Base-by-base conservation (phyloP, 2,113 vertebrate genomes). In the Eleginops maclovinus region DNA sequence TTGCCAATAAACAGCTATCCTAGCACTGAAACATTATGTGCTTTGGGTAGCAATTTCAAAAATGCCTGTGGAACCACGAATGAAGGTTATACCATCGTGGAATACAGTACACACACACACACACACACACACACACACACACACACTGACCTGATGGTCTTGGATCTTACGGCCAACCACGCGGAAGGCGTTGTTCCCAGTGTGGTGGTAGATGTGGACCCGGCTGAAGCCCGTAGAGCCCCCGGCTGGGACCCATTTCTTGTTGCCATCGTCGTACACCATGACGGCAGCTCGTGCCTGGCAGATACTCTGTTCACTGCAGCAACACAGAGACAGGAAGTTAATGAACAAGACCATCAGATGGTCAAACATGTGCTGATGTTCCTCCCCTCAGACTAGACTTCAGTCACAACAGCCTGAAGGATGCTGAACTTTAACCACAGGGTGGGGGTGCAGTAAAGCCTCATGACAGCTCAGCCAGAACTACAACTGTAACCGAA, bases 121-220 rank as follows among this genome's bases (percentile, higher is more conserved):
- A 36, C 31, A 36, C 31, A 36, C 31, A 36, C 31, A 36, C 31
- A 36, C 31, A 36, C 31, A 36, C 31, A 36, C 31, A 36, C 31
- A 31, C 15, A 3, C 60, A 87, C 94, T 95, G 84, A 99, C 98
- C 96, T 99, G 98, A 91, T 99, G 98, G 93, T 99, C 97, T 87
- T 99, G 98, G 91, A 99, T 99, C 92, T 99, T 99, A 77, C 98
- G 96, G 72, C 98, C 98, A 84, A 99, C 98, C 61, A 99, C 98
- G 75, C 97, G 92, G 95, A 99, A 99, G 0, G 98, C 97, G 74
- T 99, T 99, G 95, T 97, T 99, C 89, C 98, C 98, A 4, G 98
- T 99, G 79, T 99, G 98, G 89, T 99, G 98, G 91, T 99, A 99
- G 77, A 99, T 99, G 82, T 99, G 98, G 86, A 99, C 98, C 92